A percentile compares a stretch with the other conserved stretches of the same genome.
phyloP scores from a whole-genome alignment of 2,797 vertebrate genomes.

The Cercopithecus mitis region DNA sequence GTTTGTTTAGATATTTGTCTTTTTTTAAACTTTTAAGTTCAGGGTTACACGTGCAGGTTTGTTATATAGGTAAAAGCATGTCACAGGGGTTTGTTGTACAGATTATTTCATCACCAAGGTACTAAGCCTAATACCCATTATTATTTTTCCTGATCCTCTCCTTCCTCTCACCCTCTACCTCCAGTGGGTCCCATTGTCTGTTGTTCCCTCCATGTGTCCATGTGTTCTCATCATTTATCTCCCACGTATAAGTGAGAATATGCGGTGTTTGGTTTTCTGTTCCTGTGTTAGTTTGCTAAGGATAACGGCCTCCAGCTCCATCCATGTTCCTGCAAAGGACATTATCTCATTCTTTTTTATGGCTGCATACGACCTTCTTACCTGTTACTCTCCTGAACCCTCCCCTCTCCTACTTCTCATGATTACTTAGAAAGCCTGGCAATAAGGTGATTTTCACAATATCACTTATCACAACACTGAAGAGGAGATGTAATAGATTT shows the following conservation, averaged over 20 bases:
- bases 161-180: neutral
- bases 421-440: neutral
- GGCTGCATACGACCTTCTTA: neutral
- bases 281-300: neutral
- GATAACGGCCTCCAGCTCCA: neutral
- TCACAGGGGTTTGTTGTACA: neutral
- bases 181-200: neutral
- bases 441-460: neutral
- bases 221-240: neutral
- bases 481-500: neutral
- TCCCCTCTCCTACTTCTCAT: neutral
- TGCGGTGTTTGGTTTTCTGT: neutral
- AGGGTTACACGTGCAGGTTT: neutral
- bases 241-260: neutral
- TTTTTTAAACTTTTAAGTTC: neutral
- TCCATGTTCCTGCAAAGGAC: neutral
- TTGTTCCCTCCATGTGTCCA: neutral
- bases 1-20: neutral
- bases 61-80: no score
- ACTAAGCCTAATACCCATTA: neutral
- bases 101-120: neutral
- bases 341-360: neutral
- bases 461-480: neutral
- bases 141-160: neutral
- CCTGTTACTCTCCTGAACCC: neutral